Evolutionary conservation across 2,797 vertebrate genomes (phyloP).

Genomic region (Molossus molossus): DNA sequence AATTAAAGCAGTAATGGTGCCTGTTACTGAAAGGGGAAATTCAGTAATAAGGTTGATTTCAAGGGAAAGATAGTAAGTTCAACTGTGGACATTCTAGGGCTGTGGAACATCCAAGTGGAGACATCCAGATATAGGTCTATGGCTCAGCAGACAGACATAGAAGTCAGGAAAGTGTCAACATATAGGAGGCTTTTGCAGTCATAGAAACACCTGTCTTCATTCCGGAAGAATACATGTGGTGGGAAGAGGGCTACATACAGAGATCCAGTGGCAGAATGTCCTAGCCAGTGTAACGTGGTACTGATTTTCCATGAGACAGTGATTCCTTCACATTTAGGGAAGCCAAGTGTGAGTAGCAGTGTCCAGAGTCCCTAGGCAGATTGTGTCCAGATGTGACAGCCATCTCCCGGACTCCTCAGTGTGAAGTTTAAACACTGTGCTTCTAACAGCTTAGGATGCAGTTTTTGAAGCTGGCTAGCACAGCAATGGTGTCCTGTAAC

Average conservation of each 20-base stretch:
- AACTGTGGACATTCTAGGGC: not conserved
- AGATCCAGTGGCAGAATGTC: not conserved
- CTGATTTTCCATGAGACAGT: not conserved
- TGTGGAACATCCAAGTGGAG: not conserved
- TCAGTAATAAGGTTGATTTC: not conserved
- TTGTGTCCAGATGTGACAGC: not conserved
- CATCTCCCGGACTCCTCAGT: not conserved
- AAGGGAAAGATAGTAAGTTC: not conserved
- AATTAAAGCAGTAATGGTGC: not conserved
- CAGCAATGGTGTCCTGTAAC: not conserved
- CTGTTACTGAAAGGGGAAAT: not conserved
- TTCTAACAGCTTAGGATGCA: not conserved
- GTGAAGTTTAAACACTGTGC: not conserved
- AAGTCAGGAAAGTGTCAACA: not conserved
- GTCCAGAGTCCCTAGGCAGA: not conserved
- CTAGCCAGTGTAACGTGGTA: not conserved
- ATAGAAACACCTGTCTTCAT: not conserved
- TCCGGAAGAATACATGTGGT: not conserved
- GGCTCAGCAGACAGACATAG: not conserved
- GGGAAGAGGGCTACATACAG: not conserved
- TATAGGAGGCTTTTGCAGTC: not conserved
- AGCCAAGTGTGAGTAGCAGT: not conserved
- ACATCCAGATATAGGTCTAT: not conserved
- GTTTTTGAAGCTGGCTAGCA: not conserved
- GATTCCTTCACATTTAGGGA: not conserved